These are phyloP conservation scores for Neolamprologus variostigma DNA, from an alignment of 2,113 vertebrate species.

Conservation along the genomic window DNA sequence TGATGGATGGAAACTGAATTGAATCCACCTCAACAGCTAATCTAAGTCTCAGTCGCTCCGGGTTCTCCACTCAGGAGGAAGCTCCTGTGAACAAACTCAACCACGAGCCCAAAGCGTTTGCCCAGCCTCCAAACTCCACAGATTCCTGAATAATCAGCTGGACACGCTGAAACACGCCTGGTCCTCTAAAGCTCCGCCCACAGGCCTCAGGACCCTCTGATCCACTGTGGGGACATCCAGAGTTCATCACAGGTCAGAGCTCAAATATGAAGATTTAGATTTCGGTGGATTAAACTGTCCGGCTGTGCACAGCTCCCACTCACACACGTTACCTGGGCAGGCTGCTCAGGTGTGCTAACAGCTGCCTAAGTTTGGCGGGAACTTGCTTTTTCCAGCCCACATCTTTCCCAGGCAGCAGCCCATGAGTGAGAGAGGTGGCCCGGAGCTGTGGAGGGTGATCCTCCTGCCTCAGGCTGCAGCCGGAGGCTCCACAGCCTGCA, in stretches of 20 bases:
- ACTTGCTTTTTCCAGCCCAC: not conserved
- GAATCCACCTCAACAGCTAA: not conserved
- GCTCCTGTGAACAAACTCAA: fast-evolving
- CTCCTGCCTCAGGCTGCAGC: not conserved
- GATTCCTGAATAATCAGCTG: not conserved
- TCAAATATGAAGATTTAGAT: fast-evolving
- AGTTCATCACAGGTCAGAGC: not conserved
- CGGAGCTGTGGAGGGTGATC: not conserved
- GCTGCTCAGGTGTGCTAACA: not conserved
- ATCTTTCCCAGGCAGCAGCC: not conserved
- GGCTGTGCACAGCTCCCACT: not conserved
- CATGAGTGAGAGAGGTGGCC: not conserved
- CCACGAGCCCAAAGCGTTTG: not conserved
- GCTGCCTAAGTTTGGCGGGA: not conserved
- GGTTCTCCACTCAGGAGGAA: not conserved
- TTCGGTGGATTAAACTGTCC: not conserved
- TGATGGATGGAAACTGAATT: not conserved
- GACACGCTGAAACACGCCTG: not conserved
- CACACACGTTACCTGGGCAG: not conserved
- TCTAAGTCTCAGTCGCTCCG: not conserved
- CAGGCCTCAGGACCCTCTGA: not conserved
- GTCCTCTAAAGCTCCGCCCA: not conserved
- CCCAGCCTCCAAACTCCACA: not conserved
- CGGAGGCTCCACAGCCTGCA: not conserved
- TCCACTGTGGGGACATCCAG: not conserved